Evolutionary conservation across 2,113 vertebrate genomes (phyloP), one percentile per base, ranked within the genome.

Genomic region (Pantherophis guttatus): DNA sequence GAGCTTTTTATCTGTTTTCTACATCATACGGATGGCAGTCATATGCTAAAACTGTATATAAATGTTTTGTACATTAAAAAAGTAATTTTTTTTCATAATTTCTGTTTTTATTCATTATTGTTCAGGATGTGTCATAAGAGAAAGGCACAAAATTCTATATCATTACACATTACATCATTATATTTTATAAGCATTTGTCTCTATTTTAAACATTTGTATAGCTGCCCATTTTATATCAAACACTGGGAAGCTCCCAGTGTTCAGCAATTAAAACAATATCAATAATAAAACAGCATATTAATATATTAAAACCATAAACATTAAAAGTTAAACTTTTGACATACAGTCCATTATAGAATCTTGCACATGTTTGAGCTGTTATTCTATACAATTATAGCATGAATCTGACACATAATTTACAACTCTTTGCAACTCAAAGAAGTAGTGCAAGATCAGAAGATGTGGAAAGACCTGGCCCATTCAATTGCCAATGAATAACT

Each of bases 61-160:
- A 97, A 96, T 96, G 95, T 98, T 99, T 99, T 99, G 98, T 99
- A 99, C 98, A 99, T 99, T 98, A 98, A 98, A 98, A 92, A 98
- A 98, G 95, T 98, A 98, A 98, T 97, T 98, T 98, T 96, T 48
- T 98, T 98, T 98, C 98, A 94, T 98, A 98, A 97, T 95, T 96
- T 95, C 96, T 92, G 95, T 96, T 93, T 94, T 50, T 87, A 52
- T 12, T 96, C 92, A 62, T 1, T 96, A 81, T 55, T 88, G 17
- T 91, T 58, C 33, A 81, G 87, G n/a, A n/a, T 92, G 21, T 50
- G 39, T 29, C 48, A 44, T 50, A 53, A 33, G 15, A 54, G 23
- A 39, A n/a, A 39, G 17, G 4, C 8, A 52, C 75, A 81, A 44
- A 39, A 39, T 17, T 8, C 70, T 81, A 1, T 81, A 85, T 44